Evolutionary conservation across 2,888 invertebrate species (phyloP), one percentile per base, ranked within the genome.

Genomic region (Oscheius sp.): DNA sequence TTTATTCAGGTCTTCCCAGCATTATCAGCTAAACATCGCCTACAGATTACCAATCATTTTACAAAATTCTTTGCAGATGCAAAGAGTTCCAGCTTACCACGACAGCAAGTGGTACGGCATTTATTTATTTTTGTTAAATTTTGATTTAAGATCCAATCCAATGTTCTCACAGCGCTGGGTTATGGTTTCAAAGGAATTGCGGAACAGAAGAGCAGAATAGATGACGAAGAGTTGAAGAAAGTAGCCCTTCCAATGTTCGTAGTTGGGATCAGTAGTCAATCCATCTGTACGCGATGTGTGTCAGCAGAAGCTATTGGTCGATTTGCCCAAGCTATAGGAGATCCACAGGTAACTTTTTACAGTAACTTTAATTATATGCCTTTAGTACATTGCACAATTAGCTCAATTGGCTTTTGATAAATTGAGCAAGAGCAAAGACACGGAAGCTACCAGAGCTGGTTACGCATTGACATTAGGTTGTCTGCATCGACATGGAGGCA

Each of bases 31-130:
- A 99, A 98, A 88, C 98, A 99, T 90, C 93, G 96, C 87, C 92
- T 96, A 72, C 98, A 82, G 74, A 96, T 99, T 93, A 90, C 99
- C 68, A 95, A 96, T 81, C 98, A 99, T 89, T 99, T 99, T 89
- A 92, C 93, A 25, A 97, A 97, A 89, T 96, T 96, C 89, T 94
- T 97, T 83, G 83, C 85, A 89, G 89, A 78, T 49, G 56, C 74
- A n/a, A 83, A 82, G 52, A 78, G 79, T 23, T 61, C 76, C 2
- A 21, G n/a, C 3, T n/a, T 29, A 5, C 45, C 74, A 9, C 52
- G 78, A n/a, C 75, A 76, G 52, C 78, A 78, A 58, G 80, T 77
- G 74, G 79, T 79, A 12, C 18, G 75, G 45, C 3, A 23, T 49
- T 6, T 46, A 13, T 27, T 16, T 56, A 12, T n/a, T 18, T 13